Evolutionary conservation across 2,888 invertebrate genomes (phyloP).

Genomic region (Drosophila affinis): DNA sequence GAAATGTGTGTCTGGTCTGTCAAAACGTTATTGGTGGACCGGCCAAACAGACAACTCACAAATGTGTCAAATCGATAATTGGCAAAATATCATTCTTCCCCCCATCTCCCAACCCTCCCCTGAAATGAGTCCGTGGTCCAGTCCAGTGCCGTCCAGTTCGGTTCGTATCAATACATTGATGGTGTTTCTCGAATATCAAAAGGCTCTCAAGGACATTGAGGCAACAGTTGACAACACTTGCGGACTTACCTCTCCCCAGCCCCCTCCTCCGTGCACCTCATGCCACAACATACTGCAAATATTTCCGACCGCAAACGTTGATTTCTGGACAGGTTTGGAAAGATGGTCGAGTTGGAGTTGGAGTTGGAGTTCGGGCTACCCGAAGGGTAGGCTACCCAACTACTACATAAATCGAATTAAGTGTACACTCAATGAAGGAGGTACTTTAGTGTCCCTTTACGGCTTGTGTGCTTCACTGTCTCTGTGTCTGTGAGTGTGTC

Average conservation of each 20-base stretch:
- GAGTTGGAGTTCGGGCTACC: neutral
- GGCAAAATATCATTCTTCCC: conserved; percentile 38
- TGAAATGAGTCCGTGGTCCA: neutral
- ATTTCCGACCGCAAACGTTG: conserved; percentile 21
- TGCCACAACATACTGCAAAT: neutral
- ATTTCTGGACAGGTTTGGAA: conserved; percentile 4
- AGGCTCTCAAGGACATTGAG: conserved; percentile 18
- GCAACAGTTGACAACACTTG: conserved; percentile 36
- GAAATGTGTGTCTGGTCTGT: conserved; percentile 44
- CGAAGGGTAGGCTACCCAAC: neutral
- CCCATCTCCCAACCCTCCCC: no score
- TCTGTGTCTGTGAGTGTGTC: neutral
- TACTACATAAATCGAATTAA: conserved; percentile 72
- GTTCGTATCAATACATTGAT: neutral
- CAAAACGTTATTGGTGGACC: conserved; percentile 59
- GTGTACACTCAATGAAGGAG: conserved; percentile 63
- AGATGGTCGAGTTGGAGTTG: no score
- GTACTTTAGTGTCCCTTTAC: conserved; percentile 69
- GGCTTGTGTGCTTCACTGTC: conserved; percentile 11
- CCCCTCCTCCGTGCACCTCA: no score
- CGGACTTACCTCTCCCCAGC: neutral
- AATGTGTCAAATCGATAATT: conserved; percentile 76
- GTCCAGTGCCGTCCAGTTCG: neutral
- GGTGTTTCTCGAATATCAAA: conserved; percentile 11
- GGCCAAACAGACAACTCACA: conserved; percentile 43